Evolutionary conservation across 2,113 vertebrate genomes (phyloP), one percentile per base, ranked within the genome.

Genomic region (Forbesichthys papilliferus): DNA sequence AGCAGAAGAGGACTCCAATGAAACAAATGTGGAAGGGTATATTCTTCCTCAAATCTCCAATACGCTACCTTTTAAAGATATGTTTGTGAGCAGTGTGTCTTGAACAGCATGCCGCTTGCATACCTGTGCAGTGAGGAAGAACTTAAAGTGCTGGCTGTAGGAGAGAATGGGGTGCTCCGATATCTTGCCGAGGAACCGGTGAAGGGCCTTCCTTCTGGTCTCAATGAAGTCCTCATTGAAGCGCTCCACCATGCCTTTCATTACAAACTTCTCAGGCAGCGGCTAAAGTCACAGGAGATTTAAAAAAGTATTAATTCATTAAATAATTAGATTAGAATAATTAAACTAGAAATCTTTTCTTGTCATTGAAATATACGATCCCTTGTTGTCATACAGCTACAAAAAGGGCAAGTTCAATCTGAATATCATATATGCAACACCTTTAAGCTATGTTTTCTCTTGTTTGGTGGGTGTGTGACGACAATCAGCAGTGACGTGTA

Each of bases 231-330:
- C 94, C 1, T 96, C 91, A 11, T 90, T 98, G 82, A 99, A 99
- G 75, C 97, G 92, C 49, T 99, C 98, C 86, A 99, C 93, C 94
- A 99, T 96, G 72, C 97, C 95, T 77, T 93, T 98, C 88, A 99
- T 93, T 79, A 98, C 94, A 85, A 98, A 98, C 89, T 99, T 99
- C 86, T 99, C 96, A 3, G 97, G 98, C 70, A 99, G 90, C 0
- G 98, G 97, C 97, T 99, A 54, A 69, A 33, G 34, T 34, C 60
- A 20, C n/a, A 20, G 9, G 3, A 1, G 10, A 57, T 18, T 13
- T 3, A 9, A 1, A 9, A 27, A 27, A 27, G 27, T 27, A 18
- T 56, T 27, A 9, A 56, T 18, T 56, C 9, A 27, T 27, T 1
- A 27, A 27, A 27, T 27, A 27, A 27, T 27, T 27, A 27, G 20